A percentile compares a stretch with the other conserved stretches of the same genome.
phyloP scores from a whole-genome alignment of 2,888 invertebrate species.

The Drosophila robusta region DNA sequence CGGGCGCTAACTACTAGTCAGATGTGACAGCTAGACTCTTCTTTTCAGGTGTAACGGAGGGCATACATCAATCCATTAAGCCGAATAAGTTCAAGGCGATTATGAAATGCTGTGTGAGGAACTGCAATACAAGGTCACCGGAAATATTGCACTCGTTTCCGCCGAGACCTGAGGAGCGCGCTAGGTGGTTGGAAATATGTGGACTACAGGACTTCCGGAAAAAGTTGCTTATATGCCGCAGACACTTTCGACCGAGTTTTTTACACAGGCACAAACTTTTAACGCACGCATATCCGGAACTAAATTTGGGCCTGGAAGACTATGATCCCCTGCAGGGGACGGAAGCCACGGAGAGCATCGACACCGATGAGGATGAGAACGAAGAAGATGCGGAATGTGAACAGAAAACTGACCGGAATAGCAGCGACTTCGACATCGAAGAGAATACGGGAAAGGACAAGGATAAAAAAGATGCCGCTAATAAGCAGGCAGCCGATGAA shows the following conservation, averaged over 20 bases:
- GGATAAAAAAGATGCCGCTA: neutral
- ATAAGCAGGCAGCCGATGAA: neutral
- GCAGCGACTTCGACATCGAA: neutral
- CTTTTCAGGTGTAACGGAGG: constrained; percentile 17
- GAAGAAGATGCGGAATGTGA: constrained; percentile 1
- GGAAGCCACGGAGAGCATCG: neutral
- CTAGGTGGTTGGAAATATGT: constrained; percentile 43
- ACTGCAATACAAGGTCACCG: constrained; percentile 16
- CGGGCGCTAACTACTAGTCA: neutral
- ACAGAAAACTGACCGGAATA: neutral
- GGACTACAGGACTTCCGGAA: neutral
- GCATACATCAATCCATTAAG: constrained; percentile 14
- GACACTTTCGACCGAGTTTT: constrained; percentile 18
- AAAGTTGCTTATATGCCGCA: constrained; percentile 4
- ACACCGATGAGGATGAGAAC: constrained; percentile 4
- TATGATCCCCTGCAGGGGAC: constrained; percentile 31
- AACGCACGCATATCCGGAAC: constrained; percentile 35
- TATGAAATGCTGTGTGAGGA: constrained; percentile 30
- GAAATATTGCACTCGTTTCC: constrained; percentile 40
- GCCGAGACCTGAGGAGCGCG: constrained; percentile 1
- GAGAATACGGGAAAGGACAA: neutral
- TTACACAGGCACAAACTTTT: neutral
- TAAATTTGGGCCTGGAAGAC: constrained; percentile 22
- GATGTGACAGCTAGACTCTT: too few relatives aligned
- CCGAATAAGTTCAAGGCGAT: neutral